Conservation (phyloP, 2,113 vertebrate genomes). For the Callipepla californica region DNA sequence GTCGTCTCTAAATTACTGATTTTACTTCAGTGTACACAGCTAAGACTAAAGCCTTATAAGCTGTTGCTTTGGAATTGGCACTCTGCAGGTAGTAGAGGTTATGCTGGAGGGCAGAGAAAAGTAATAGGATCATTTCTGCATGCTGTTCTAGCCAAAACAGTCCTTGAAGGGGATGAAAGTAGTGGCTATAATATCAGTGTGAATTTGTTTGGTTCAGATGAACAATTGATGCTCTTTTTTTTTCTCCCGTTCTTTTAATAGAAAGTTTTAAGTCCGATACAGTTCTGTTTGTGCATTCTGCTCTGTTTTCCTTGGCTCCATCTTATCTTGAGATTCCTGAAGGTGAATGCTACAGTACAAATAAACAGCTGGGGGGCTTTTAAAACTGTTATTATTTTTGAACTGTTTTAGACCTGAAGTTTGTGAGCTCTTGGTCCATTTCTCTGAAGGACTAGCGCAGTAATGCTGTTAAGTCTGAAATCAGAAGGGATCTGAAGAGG, state of each 20-base stretch:
- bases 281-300: neutral
- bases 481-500: neutral
- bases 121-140: neutral
- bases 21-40: neutral
- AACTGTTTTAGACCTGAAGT: neutral
- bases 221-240: neutral
- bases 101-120: neutral
- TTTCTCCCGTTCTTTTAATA: neutral
- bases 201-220: neutral
- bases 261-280: neutral
- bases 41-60: neutral
- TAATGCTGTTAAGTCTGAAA: neutral
- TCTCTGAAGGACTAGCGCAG: neutral
- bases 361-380: neutral
- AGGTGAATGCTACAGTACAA: neutral
- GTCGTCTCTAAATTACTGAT: neutral
- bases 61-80: neutral
- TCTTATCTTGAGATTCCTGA: neutral
- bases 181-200: neutral
- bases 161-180: neutral
- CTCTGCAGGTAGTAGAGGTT: neutral
- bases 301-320: neutral
- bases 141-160: neutral
- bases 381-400: neutral
- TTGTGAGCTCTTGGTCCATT: neutral